Evolutionary conservation across 92 coral and sea anemone species (phyloP).

Genomic region (Isaurus tuberculatus): DNA sequence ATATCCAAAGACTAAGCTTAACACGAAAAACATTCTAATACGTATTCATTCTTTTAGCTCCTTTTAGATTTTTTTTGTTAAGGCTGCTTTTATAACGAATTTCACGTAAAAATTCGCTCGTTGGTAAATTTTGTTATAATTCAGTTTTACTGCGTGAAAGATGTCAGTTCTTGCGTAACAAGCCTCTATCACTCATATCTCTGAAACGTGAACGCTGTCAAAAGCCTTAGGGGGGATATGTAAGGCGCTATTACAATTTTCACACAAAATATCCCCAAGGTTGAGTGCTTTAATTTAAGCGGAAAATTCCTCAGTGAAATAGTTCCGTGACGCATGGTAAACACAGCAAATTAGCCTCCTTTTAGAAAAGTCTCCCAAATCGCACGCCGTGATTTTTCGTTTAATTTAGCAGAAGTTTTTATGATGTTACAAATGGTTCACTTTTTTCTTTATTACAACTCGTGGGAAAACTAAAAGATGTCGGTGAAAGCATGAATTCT

Average conservation of each 20-base stretch:
- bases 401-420: neutral
- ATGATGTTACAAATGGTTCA: neutral
- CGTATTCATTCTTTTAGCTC: too few relatives aligned
- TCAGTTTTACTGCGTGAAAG: neutral
- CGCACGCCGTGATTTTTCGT: conserved; percentile 7
- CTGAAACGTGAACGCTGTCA: conserved; percentile 40
- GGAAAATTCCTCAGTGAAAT: conserved; percentile 47
- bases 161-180: neutral
- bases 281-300: conserved; percentile 18
- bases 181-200: neutral
- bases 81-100: too few relatives aligned
- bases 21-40: neutral
- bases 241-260: conserved; percentile 4
- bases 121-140: neutral
- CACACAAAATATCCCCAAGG: conserved; percentile 46
- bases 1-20: conserved; percentile 1
- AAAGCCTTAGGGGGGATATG: conserved; percentile 10
- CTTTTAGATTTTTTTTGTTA: too few relatives aligned
- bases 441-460: conserved; percentile 33
- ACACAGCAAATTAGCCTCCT: conserved; percentile 28
- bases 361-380: conserved; percentile 12
- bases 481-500: conserved; percentile 34
- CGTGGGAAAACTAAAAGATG: conserved; percentile 41
- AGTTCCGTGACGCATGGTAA: conserved; percentile 12
- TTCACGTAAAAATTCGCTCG: neutral